A percentile compares a stretch with the other conserved stretches of the same genome.
Evolutionary conservation across 1,140 invertebrate species (phyloP).

Genomic region (Hypothenemus hampei): DNA sequence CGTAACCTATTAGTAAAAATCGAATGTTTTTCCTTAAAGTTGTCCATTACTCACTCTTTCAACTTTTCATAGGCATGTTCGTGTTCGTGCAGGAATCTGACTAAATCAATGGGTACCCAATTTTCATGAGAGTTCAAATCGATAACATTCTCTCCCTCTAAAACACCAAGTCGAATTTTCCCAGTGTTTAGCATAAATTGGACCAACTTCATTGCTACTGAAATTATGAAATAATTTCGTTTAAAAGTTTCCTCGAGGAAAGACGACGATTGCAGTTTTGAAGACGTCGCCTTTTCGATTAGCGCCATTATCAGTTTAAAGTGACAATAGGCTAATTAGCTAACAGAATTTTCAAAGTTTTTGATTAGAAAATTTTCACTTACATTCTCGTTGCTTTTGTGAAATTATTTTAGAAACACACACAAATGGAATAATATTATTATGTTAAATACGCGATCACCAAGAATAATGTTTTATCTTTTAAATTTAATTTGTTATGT

Average conservation of each 20-base stretch:
- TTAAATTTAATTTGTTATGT: no score
- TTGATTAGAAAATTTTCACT: no score
- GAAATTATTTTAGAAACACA: no score
- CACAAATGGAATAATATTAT: no score
- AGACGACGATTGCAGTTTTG: no score
- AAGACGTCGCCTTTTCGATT: no score
- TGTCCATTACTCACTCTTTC: slow-evolving; percentile 25
- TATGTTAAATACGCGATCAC: no score
- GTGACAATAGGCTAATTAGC: no score
- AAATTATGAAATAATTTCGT: slow-evolving; percentile 9
- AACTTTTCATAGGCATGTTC: slow-evolving; percentile 25
- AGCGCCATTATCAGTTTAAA: no score
- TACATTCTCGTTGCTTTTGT: no score
- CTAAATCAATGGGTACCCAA: slow-evolving; percentile 28
- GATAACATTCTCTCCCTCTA: slow-evolving; percentile 27
- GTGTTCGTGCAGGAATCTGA: slow-evolving; percentile 26
- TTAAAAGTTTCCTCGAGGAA: not conserved
- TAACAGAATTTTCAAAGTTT: no score
- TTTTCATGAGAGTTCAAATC: slow-evolving; percentile 30
- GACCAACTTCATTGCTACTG: slow-evolving; percentile 30
- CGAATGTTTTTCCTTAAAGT: not conserved
- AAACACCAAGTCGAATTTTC: slow-evolving; percentile 27
- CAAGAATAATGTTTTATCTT: no score
- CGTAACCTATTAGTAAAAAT: not conserved
- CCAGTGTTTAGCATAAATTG: slow-evolving; percentile 32